A percentile compares a stretch with the other conserved stretches of the same genome.
Conservation (phyloP, 2,113 vertebrate species). For the Rhadina sibilatrix region DNA sequence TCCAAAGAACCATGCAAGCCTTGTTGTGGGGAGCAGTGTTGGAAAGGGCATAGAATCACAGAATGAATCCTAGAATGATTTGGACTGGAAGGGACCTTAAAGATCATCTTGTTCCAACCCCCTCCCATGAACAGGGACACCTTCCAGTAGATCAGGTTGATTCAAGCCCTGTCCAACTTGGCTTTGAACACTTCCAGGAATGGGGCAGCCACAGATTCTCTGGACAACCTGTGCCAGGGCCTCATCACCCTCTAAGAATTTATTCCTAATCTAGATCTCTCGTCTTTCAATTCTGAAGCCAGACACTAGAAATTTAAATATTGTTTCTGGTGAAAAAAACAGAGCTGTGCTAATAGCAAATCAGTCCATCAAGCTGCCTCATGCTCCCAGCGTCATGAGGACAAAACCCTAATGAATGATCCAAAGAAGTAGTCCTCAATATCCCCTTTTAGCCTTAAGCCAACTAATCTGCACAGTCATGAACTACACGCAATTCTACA, state of each 20-base stretch:
- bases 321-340: not conserved
- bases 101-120: not conserved
- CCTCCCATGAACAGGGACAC: not conserved
- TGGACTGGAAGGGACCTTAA: not conserved
- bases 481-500: not conserved
- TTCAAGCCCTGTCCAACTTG: not conserved
- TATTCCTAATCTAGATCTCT: not conserved
- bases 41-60: not conserved
- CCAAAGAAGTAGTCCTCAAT: not conserved
- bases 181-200: not conserved
- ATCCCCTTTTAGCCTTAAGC: not conserved
- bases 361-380: not conserved
- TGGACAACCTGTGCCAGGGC: not conserved
- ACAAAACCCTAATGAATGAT: not conserved
- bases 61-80: not conserved
- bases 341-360: not conserved
- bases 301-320: not conserved
- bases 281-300: not conserved
- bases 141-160: not conserved
- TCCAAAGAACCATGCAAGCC: not conserved
- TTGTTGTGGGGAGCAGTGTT: not conserved
- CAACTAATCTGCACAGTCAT: not conserved
- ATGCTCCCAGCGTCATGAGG: not conserved
- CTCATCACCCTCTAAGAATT: not conserved
- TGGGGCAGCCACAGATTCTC: not conserved